These are phyloP conservation scores for Ariolimax columbianus DNA, from an alignment of 2,888 invertebrate genomes.

Conservation along the genomic window DNA sequence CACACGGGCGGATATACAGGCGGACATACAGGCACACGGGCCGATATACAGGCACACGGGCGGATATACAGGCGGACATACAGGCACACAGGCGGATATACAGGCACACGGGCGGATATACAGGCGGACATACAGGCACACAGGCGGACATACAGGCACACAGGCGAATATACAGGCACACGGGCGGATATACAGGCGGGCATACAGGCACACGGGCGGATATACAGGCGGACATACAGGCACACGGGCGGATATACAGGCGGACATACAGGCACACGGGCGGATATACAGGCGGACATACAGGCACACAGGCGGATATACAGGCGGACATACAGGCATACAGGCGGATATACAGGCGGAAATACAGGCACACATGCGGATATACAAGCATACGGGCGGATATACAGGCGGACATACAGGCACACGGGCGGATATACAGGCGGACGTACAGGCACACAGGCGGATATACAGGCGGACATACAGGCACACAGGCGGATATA, in stretches of 20 bases:
- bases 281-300: too few relatives aligned
- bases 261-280: too few relatives aligned
- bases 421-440: not conserved
- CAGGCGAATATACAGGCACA: not conserved
- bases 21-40: not conserved
- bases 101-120: not conserved
- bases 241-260: too few relatives aligned
- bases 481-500: not conserved
- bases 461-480: too few relatives aligned
- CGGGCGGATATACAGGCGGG: too few relatives aligned
- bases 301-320: too few relatives aligned
- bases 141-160: not conserved
- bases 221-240: not conserved
- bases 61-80: not conserved
- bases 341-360: not conserved
- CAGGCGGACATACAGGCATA: not conserved
- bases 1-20: not conserved
- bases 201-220: too few relatives aligned
- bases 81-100: not conserved
- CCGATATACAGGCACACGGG: not conserved
- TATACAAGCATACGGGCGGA: not conserved
- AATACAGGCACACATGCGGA: not conserved
- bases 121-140: not conserved
- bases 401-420: not conserved
- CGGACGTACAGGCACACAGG: not conserved